Conservation (phyloP, 1,140 invertebrate genomes). For the Schlechtendalia chinensis region DNA sequence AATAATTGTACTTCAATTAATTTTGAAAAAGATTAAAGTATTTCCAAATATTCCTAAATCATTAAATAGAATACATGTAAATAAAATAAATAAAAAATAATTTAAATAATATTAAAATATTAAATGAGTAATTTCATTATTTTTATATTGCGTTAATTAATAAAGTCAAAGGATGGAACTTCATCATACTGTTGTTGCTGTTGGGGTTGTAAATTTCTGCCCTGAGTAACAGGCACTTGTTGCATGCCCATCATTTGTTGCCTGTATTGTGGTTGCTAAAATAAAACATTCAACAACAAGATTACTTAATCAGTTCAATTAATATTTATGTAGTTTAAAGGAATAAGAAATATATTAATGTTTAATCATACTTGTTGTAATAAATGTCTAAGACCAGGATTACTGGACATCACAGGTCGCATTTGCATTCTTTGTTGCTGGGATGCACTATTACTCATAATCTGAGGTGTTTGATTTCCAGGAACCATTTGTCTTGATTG, state of each 20-base stretch:
- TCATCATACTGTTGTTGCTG: slow-evolving; percentile 61
- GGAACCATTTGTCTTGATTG: slow-evolving; percentile 54
- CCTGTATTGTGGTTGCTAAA: slow-evolving; percentile 59
- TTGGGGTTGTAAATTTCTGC: slow-evolving; percentile 55
- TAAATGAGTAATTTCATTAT: not conserved
- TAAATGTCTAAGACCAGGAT: slow-evolving; percentile 67
- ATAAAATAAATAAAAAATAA: not conserved
- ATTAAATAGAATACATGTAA: too few species aligned
- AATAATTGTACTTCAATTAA: too few species aligned
- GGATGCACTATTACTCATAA: slow-evolving; percentile 56
- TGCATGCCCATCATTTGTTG: slow-evolving; percentile 58
- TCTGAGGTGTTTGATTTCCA: slow-evolving; percentile 50
- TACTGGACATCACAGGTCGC: slow-evolving; percentile 62
- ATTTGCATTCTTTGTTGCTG: slow-evolving; percentile 63
- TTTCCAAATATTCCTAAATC: too few species aligned
- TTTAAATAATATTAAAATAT: not conserved
- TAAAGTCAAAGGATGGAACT: slow-evolving; percentile 59
- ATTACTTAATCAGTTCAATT: too few species aligned
- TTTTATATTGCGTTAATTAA: slow-evolving; percentile 54
- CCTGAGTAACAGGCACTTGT: slow-evolving; percentile 57
- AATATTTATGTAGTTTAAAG: not conserved
- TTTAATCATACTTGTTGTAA: slow-evolving; percentile 63
- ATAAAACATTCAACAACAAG: not conserved
- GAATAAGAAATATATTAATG: not conserved
- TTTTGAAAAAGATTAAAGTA: too few species aligned